Base-by-base conservation (phyloP, 2,797 vertebrate genomes). In the Melanotaenia pygmaea region DNA sequence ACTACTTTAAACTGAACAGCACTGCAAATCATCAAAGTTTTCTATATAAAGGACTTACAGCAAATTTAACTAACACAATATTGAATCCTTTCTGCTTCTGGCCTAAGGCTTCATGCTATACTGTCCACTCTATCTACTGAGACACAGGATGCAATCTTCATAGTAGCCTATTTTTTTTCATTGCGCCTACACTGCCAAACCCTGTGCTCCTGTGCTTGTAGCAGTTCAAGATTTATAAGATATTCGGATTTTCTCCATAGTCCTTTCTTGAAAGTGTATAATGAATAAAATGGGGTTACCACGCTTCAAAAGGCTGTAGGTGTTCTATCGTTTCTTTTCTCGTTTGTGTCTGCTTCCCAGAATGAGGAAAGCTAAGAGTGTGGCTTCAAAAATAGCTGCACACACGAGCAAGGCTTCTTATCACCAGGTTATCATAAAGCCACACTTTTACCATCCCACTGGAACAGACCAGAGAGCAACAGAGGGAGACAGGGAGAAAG, bases 381-480 rank as follows among this genome's bases (percentile, higher is more conserved):
- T 69, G 74, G 64, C 58, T 78, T 85, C 63, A 79, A 74, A 84
- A 82, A 87, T 79, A 86, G 70, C 22, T 66, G 69, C 76, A 68
- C 56, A 75, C 32, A 4, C 43, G 69, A 64, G 72, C 67, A 57
- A 54, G 70, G 50, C 63, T 77, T 72, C 76, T 89, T 88, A 88
- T 91, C 88, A 69, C 57, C 73, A 60, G 77, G 70, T 77, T 89
- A 87, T 90, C 87, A 57, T 75, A 70, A 67, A 89, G 83, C 80
- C 83, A 80, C 58, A 60, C 67, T 74, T 54, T 68, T 18, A 45
- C 78, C 80, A 77, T 82, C 75, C 68, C 11, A 0, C 47, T 59
- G 70, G 80, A 84, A 70, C 76, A 82, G 76, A 60, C 14, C 38
- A 67, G 66, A 60, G 54, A 62, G 74, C 5, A 32, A 82, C 34